Conservation (phyloP, 2,797 vertebrate genomes). For the Eurystomus glaucurus region DNA sequence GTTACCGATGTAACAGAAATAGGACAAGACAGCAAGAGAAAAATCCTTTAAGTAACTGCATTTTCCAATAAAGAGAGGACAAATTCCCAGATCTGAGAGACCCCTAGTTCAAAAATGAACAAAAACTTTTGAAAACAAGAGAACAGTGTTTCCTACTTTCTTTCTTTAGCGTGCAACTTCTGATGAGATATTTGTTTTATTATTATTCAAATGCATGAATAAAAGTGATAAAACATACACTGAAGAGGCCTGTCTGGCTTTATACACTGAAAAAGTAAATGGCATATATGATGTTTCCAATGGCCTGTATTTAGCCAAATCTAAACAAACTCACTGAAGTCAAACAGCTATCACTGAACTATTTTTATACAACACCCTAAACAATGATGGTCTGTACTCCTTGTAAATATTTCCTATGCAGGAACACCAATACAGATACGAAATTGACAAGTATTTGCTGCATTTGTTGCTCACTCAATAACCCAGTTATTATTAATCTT, state of each 20-base stretch:
- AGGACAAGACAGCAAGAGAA: neutral
- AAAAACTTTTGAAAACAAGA: neutral
- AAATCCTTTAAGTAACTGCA: neutral
- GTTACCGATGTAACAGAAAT: neutral
- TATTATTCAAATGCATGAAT: neutral
- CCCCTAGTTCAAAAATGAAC: neutral
- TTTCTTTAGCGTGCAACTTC: neutral
- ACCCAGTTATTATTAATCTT: neutral
- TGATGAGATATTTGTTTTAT: neutral
- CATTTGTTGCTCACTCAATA: neutral
- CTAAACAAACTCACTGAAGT: neutral
- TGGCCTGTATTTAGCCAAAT: neutral
- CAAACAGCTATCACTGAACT: neutral
- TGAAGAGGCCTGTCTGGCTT: neutral
- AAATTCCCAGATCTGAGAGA: neutral
- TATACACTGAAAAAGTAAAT: neutral
- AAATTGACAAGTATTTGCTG: neutral
- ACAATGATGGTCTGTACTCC: neutral
- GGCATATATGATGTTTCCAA: neutral
- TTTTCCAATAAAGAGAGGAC: neutral
- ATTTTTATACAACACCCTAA: neutral
- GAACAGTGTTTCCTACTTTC: rapidly evolving
- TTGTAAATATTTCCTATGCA: neutral
- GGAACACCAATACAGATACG: neutral
- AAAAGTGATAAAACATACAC: neutral